Percentiles rank a stretch among this genome's conserved stretches.
Conservation (phyloP, 1,140 invertebrate species). For the Octopus sinensis region DNA sequence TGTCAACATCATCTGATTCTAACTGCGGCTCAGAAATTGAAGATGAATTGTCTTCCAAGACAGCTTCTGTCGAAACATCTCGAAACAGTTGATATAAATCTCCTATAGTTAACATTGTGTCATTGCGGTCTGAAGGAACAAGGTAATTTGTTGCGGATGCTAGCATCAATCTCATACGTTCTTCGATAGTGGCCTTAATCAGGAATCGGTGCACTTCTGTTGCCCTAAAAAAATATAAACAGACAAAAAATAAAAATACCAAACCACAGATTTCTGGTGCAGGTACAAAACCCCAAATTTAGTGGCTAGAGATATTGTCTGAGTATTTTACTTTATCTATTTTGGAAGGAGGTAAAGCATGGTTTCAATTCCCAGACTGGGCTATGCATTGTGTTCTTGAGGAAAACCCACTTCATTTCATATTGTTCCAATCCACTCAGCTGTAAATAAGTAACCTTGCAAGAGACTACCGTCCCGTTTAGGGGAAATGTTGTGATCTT, state of each 20-base stretch:
- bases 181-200: conserved; percentile 70
- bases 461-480: too few relatives aligned
- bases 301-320: not conserved
- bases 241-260: not conserved
- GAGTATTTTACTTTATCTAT: not conserved
- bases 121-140: conserved; percentile 34
- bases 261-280: conserved; percentile 3
- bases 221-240: conserved; percentile 44
- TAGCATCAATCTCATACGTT: conserved; percentile 63
- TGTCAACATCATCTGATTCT: not conserved
- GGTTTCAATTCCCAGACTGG: not conserved
- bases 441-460: too few relatives aligned
- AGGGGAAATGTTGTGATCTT: too few relatives aligned
- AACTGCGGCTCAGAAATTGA: not conserved
- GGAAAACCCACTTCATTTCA: not conserved
- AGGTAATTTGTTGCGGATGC: conserved; percentile 32
- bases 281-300: not conserved
- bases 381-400: not conserved
- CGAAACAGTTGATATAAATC: conserved; percentile 47
- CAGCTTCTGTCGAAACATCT: conserved; percentile 18
- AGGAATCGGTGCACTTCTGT: conserved; percentile 71
- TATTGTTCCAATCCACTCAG: not conserved
- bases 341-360: not conserved
- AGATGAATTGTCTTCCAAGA: not conserved
- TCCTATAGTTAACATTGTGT: conserved; percentile 45